Conservation (phyloP, 2,113 vertebrate genomes). For the Sturnus vulgaris region DNA sequence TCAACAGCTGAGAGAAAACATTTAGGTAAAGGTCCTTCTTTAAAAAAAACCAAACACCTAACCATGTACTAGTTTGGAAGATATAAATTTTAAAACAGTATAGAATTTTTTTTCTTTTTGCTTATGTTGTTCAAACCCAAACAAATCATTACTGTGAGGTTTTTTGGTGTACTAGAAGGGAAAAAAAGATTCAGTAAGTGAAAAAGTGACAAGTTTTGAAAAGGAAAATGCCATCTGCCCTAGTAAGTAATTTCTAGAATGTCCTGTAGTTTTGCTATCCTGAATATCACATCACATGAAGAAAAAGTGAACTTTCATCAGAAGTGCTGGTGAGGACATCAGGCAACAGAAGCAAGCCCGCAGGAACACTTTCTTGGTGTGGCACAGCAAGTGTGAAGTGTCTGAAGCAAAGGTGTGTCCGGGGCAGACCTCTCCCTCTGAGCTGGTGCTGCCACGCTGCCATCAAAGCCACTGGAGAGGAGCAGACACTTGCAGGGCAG, state of each 20-base stretch:
- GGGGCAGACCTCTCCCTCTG: neutral
- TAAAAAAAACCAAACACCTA: neutral
- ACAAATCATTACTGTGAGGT: neutral
- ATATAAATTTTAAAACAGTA: neutral
- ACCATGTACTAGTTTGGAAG: neutral
- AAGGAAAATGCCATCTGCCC: neutral
- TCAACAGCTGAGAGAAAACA: neutral
- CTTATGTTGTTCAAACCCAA: neutral
- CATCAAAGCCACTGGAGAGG: rapidly evolving
- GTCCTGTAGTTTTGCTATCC: neutral
- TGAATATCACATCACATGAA: neutral
- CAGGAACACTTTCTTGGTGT: neutral
- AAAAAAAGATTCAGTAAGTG: neutral
- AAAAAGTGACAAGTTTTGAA: neutral
- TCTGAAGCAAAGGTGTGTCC: neutral
- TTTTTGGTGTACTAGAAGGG: neutral
- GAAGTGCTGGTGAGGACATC: neutral
- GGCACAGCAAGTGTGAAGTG: neutral
- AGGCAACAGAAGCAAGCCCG: neutral
- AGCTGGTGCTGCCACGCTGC: neutral
- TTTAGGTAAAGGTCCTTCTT: neutral
- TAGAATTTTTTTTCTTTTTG: neutral
- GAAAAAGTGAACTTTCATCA: neutral
- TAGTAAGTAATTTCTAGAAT: neutral
- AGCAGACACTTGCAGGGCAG: neutral